Base-by-base conservation (phyloP, 64 coral and sea anemone genomes). In the Dendronephthya gigantea region DNA sequence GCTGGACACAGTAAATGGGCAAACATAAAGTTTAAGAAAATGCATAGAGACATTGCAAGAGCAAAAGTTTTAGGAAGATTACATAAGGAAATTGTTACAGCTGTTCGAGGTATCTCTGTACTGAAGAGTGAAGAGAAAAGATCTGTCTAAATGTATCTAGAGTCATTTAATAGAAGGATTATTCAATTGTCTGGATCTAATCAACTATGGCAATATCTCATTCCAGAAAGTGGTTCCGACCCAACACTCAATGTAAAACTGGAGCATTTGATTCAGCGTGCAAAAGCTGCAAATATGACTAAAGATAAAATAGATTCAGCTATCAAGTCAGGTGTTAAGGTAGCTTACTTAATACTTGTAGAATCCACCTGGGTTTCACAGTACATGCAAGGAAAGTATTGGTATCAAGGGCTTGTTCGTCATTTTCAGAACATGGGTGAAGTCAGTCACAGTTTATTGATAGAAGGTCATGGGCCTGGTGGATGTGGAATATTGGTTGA, bases 1-100 rank as follows among this genome's bases (percentile, higher is more conserved):
- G 92, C 89, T 27, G 94, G 94, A 6, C 94, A 97, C 83, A 97
- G 94, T 82, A 83, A 97, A 84, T 97, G 94, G 94, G 89, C 90
- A 87, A 97, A 97, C 87, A 98, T 93, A 50, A 91, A 93, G 58
- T 98, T 91, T 41, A 98, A 98, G 40, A 98, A 98, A 79, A 89
- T 87, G 51, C 94, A 93, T 45, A 89, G 86, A 65, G 94, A 98
- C 58, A 91, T 98, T 79, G 90, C 94, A 34, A 90, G 94, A 34
- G 93, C 92, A 87, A 98, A 98, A 40, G 47, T 93, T 11, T 93
- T 98, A 84, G 94, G 94, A 37, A 93, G 92, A 84, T 84, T 98
- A n/a, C 84, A 92, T 8, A 59, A 88, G 4, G 94, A 98, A 83
- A 98, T 98, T 23, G 93, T 93, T 23, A 91, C 94, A 85, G 91